A percentile compares a stretch with the other conserved stretches of the same genome.
Conservation (phyloP, 2,113 vertebrate genomes). For the Camelus dromedarius region DNA sequence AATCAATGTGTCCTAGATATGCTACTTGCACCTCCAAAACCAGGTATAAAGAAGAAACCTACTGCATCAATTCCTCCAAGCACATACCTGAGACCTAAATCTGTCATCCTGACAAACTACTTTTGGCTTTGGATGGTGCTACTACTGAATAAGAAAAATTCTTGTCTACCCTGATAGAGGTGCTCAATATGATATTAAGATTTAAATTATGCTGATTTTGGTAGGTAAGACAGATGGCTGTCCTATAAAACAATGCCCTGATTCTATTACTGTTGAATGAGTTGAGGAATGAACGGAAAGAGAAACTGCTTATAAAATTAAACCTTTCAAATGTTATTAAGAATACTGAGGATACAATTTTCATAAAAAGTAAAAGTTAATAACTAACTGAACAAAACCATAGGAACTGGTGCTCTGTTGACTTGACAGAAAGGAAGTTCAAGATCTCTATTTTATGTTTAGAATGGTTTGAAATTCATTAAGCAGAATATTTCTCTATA, state of each 20-base stretch:
- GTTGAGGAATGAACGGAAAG: background rate
- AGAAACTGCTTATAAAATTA: constrained; percentile 17
- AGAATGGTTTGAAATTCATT: constrained; percentile 22
- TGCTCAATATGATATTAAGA: constrained; percentile 36
- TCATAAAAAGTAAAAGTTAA: constrained; percentile 27
- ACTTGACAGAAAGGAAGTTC: background rate
- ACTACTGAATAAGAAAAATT: constrained; percentile 58
- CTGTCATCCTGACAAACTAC: constrained; percentile 75
- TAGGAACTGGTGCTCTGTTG: background rate
- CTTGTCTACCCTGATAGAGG: constrained; percentile 23
- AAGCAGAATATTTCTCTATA: constrained; percentile 19
- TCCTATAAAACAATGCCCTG: constrained; percentile 34
- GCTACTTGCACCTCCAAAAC: constrained; percentile 30
- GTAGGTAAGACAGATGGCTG: constrained; percentile 63
- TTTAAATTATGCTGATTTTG: constrained; percentile 59
- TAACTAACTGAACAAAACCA: constrained; percentile 54
- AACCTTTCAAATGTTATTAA: constrained; percentile 53
- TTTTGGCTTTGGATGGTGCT: constrained; percentile 42
- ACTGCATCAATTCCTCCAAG: constrained; percentile 55
- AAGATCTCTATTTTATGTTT: background rate
- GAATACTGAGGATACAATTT: constrained; percentile 10
- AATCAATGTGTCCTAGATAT: background rate
- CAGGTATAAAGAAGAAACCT: constrained; percentile 29
- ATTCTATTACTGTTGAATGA: constrained; percentile 54
- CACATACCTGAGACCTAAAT: constrained; percentile 64